These are phyloP conservation scores for Henicopernis longicauda DNA, from an alignment of 2,113 vertebrate genomes.

Conservation along the genomic window DNA sequence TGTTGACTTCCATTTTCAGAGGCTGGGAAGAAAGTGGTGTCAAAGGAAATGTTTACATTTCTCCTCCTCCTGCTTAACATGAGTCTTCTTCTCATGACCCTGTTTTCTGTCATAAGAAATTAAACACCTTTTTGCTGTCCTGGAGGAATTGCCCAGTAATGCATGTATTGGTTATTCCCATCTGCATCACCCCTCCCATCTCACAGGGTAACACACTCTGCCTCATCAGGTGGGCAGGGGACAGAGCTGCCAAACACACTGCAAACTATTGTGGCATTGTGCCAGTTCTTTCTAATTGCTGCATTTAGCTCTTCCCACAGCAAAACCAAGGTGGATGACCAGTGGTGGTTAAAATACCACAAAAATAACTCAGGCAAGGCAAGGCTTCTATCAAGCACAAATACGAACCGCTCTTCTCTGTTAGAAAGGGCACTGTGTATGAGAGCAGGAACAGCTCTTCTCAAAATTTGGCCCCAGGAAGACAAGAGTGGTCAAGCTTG, in stretches of 20 bases:
- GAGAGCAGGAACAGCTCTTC: not conserved
- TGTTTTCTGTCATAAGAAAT: not conserved
- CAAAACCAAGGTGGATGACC: not conserved
- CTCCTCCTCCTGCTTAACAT: not conserved
- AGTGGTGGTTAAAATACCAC: not conserved
- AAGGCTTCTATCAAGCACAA: not conserved
- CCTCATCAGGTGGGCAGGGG: accelerated
- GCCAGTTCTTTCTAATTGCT: not conserved
- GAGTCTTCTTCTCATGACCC: not conserved
- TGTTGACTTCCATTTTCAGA: not conserved
- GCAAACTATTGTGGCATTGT: not conserved
- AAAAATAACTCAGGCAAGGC: not conserved
- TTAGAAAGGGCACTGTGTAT: not conserved
- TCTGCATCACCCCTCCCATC: not conserved
- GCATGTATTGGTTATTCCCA: not conserved
- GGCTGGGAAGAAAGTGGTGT: not conserved
- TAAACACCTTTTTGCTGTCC: not conserved
- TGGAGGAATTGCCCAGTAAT: not conserved
- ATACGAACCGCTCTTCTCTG: not conserved
- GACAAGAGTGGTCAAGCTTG: not conserved
- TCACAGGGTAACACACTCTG: not conserved
- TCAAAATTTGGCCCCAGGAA: not conserved
- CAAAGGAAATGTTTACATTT: not conserved
- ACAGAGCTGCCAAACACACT: not conserved
- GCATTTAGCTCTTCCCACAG: not conserved